These are phyloP conservation scores for Caradrina clavipalpis DNA, from an alignment of 2,888 invertebrate species.

Conservation along the genomic window DNA sequence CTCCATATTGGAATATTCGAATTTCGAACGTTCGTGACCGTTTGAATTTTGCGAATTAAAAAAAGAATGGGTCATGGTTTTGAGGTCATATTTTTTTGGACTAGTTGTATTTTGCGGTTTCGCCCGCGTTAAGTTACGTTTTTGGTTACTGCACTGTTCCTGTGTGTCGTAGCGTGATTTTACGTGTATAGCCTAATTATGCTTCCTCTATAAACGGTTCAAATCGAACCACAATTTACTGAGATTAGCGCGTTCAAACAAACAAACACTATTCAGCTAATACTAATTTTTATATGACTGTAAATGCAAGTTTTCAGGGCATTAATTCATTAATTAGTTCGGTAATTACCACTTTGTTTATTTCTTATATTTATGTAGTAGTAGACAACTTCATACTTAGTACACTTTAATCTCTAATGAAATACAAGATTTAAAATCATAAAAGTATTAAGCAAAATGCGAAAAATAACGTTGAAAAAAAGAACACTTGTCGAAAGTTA, in stretches of 20 bases:
- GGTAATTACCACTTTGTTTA: too few relatives aligned
- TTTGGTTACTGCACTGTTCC: too few relatives aligned
- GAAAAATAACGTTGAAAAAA: constrained; percentile 8
- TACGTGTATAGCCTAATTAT: too few relatives aligned
- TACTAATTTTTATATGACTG: too few relatives aligned
- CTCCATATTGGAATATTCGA: constrained; percentile 45
- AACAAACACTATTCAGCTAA: too few relatives aligned
- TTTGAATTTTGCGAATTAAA: constrained; percentile 24
- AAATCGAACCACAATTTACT: too few relatives aligned
- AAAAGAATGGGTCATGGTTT: constrained; percentile 14
- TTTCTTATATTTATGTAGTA: constrained; percentile 1
- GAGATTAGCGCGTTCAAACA: too few relatives aligned
- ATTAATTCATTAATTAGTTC: neutral
- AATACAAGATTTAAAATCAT: neutral
- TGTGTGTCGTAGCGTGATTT: too few relatives aligned
- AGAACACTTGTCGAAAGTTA: constrained; percentile 38
- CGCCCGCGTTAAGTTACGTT: too few relatives aligned
- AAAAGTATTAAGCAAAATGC: neutral
- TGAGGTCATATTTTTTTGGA: neutral
- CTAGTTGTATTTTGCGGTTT: too few relatives aligned
- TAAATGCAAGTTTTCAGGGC: too few relatives aligned
- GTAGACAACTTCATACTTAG: neutral
- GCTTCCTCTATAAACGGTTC: too few relatives aligned
- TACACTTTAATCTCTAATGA: neutral
- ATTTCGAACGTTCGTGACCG: constrained; percentile 34